Conservation (phyloP, 1,140 invertebrate genomes). For the Heliothis virescens region DNA sequence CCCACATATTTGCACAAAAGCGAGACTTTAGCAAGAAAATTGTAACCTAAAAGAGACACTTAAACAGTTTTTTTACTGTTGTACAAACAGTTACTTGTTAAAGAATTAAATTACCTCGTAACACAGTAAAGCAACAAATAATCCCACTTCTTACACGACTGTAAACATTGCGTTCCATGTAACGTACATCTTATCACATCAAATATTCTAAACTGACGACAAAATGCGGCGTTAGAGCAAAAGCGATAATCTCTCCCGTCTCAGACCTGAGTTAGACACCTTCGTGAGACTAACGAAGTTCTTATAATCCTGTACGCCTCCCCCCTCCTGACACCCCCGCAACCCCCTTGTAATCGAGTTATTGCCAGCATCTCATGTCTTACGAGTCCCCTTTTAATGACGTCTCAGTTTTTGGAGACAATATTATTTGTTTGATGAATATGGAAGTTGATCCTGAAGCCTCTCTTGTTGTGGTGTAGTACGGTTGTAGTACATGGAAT, state of each 20-base stretch:
- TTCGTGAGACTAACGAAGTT: constrained; percentile 83
- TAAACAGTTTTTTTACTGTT: no score
- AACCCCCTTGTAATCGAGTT: constrained; percentile 76
- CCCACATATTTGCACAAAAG: no score
- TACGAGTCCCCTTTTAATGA: constrained; percentile 67
- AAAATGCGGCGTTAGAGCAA: constrained; percentile 77
- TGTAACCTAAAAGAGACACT: no score
- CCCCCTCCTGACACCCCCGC: constrained; percentile 58
- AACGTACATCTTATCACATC: constrained; percentile 55
- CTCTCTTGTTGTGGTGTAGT: not conserved
- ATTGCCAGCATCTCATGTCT: constrained; percentile 79
- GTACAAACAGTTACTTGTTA: no score
- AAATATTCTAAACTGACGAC: constrained; percentile 65
- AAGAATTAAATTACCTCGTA: not conserved
- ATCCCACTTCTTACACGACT: constrained; percentile 4
- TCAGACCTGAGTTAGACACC: constrained; percentile 81
- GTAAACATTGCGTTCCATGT: constrained; percentile 18
- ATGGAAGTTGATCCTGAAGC: constrained; percentile 42
- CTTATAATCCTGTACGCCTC: constrained; percentile 77
- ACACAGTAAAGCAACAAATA: constrained; percentile 34
- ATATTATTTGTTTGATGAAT: constrained; percentile 44
- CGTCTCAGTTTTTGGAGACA: constrained; percentile 53
- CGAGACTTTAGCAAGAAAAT: no score
- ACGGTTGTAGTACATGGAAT: no score
- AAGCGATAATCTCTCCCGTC: constrained; percentile 81